Percentiles rank a stretch among this genome's conserved stretches.
These are phyloP conservation scores for Lysandra bellargus DNA, from an alignment of 2,888 invertebrate genomes.

Conservation along the genomic window DNA sequence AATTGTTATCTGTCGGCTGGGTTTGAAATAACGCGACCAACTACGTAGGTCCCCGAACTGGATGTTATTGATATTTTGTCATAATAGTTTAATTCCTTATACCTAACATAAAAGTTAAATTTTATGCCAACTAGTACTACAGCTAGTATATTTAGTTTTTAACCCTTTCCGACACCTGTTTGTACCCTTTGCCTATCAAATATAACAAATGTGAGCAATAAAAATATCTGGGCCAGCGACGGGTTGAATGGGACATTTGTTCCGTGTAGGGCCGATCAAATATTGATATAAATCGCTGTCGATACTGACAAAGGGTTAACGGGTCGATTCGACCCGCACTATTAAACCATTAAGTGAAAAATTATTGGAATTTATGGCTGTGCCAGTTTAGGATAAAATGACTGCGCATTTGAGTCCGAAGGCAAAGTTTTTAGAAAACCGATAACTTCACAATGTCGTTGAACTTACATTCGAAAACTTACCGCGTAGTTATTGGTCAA, in stretches of 20 bases:
- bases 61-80: too few relatives aligned
- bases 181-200: neutral
- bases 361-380: constrained; percentile 14
- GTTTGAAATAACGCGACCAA: too few relatives aligned
- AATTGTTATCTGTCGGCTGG: too few relatives aligned
- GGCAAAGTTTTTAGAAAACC: neutral
- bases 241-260: constrained; percentile 23
- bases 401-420: neutral
- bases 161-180: neutral
- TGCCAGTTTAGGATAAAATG: neutral
- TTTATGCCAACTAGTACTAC: too few relatives aligned
- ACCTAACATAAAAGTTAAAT: too few relatives aligned
- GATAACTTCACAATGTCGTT: neutral
- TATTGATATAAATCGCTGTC: constrained; percentile 71
- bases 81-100: too few relatives aligned
- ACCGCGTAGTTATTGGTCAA: too few relatives aligned
- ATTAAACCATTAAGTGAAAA: constrained; percentile 64
- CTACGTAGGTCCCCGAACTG: too few relatives aligned
- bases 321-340: constrained; percentile 59
- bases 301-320: constrained; percentile 69
- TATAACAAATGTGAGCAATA: constrained; percentile 18
- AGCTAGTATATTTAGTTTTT: neutral
- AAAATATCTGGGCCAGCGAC: constrained; percentile 12
- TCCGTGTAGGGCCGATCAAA: constrained; percentile 64
- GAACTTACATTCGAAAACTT: too few relatives aligned